Conservation (phyloP, 2,888 invertebrate species). For the Lucinisca nassula region DNA sequence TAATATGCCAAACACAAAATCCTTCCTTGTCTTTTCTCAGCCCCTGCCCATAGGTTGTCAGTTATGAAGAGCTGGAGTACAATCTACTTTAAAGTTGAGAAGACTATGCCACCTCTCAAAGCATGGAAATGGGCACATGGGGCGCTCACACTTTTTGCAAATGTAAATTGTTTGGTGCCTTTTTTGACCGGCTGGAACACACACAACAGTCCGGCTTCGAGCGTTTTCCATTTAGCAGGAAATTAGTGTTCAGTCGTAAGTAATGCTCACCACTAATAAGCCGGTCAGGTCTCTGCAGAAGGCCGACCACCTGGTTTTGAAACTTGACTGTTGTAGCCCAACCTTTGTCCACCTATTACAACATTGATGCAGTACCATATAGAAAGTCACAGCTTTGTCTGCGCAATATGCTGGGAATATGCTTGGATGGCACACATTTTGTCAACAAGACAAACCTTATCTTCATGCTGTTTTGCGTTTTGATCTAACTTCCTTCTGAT, state of each 20-base stretch:
- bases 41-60: not conserved
- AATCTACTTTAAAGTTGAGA: not conserved
- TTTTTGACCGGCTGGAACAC: not conserved
- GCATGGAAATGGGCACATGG: not conserved
- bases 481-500: constrained; percentile 22
- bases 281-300: not conserved
- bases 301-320: not conserved
- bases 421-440: constrained; percentile 7
- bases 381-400: not conserved
- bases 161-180: not conserved
- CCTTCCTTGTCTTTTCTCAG: too few relatives aligned
- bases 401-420: not conserved
- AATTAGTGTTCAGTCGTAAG: not conserved
- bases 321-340: not conserved
- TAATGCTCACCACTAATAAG: not conserved
- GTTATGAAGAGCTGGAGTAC: not conserved
- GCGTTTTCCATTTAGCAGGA: not conserved
- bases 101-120: not conserved
- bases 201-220: not conserved
- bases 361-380: not conserved
- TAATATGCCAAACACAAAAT: too few relatives aligned
- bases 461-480: not conserved
- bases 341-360: not conserved
- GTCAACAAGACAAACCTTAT: constrained; percentile 34
- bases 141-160: not conserved